Evolutionary conservation across 2,113 vertebrate species (phyloP).

Genomic region (Bos indicus): DNA sequence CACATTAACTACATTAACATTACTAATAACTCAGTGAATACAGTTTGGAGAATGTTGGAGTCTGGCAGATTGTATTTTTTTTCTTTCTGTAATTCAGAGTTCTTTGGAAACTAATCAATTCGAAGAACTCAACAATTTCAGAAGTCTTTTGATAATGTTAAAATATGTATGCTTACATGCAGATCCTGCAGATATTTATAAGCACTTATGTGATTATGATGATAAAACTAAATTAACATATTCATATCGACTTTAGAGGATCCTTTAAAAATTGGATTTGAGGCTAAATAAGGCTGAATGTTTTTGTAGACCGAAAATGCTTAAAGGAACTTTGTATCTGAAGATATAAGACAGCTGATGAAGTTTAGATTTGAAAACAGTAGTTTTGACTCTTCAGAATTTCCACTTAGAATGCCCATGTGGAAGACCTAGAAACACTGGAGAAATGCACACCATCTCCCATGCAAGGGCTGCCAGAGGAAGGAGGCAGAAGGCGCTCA

Average conservation of each 20-base stretch:
- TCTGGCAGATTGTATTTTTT: neutral
- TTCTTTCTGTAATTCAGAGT: neutral
- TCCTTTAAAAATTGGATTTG: conserved; percentile 51
- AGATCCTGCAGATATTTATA: conserved; percentile 64
- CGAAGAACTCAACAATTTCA: conserved; percentile 20
- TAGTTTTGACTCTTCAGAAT: conserved; percentile 8
- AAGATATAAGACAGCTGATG: conserved; percentile 6
- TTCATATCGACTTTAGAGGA: conserved; percentile 48
- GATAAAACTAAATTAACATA: conserved; percentile 70
- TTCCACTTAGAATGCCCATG: neutral
- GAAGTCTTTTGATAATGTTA: conserved; percentile 57
- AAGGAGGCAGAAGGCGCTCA: neutral
- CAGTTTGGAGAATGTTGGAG: neutral
- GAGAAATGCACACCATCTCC: neutral
- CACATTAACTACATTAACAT: neutral
- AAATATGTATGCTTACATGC: conserved; percentile 60
- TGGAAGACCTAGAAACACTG: neutral
- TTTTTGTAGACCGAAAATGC: conserved; percentile 45
- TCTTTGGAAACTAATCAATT: conserved; percentile 47
- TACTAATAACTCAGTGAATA: neutral
- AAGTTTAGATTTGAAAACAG: conserved; percentile 23
- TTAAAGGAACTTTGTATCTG: conserved; percentile 39
- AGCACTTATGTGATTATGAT: conserved; percentile 64
- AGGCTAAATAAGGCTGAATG: conserved; percentile 37
- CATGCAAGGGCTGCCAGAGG: neutral